Evolutionary conservation across 1,140 invertebrate genomes (phyloP).

Genomic region (Pissodes strobi): DNA sequence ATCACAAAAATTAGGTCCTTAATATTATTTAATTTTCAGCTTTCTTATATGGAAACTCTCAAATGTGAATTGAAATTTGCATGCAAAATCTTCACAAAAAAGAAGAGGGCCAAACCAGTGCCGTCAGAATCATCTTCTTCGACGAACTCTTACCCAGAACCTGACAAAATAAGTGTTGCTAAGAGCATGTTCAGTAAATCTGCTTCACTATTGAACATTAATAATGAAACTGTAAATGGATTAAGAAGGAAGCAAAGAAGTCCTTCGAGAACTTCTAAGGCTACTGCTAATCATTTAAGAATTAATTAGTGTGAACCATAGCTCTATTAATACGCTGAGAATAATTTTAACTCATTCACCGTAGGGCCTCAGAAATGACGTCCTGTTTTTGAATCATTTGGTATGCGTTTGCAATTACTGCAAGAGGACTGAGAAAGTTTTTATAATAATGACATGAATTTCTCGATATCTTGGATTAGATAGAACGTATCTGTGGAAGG

Average conservation of each 20-base stretch:
- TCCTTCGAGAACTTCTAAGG: neutral
- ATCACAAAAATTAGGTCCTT: too few relatives aligned
- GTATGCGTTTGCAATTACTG: too few relatives aligned
- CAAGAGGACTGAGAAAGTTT: too few relatives aligned
- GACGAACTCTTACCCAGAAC: neutral
- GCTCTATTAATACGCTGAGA: too few relatives aligned
- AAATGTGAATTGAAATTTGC: constrained; percentile 68
- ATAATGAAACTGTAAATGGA: neutral
- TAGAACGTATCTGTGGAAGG: too few relatives aligned
- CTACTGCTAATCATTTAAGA: constrained; percentile 6
- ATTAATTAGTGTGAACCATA: neutral
- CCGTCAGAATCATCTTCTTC: constrained; percentile 32
- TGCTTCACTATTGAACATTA: constrained; percentile 6
- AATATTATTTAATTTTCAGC: constrained; percentile 54
- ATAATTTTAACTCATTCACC: too few relatives aligned
- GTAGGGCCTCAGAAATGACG: too few relatives aligned
- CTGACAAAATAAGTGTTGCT: constrained; percentile 9
- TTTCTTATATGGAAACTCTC: constrained; percentile 65
- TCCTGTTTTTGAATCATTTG: too few relatives aligned
- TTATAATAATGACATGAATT: too few relatives aligned
- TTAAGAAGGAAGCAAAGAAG: neutral
- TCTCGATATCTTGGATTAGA: too few relatives aligned
- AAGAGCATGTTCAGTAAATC: constrained; percentile 21
- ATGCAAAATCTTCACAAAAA: constrained; percentile 65
- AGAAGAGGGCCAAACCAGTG: constrained; percentile 63